These are phyloP conservation scores for Torymus aiolomorphi DNA, from an alignment of 2,888 invertebrate species.

Conservation along the genomic window DNA sequence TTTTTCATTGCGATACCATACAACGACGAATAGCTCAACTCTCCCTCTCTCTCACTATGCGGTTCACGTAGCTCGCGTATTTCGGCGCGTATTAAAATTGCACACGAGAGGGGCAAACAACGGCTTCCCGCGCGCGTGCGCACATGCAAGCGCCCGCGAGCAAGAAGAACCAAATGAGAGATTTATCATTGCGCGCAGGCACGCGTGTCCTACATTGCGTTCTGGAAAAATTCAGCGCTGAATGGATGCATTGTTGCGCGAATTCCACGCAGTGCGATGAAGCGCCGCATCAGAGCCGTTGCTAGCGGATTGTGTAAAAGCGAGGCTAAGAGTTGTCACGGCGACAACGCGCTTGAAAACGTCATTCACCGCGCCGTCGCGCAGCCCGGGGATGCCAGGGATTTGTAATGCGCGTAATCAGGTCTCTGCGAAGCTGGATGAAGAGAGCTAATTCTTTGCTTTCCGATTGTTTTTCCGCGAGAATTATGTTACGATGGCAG, in stretches of 20 bases:
- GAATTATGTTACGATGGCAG: no score
- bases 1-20: no score
- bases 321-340: no score
- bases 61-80: constrained; percentile 24
- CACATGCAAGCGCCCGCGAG: background rate
- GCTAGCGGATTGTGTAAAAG: no score
- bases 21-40: background rate
- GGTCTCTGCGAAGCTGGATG: no score
- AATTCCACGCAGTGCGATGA: background rate
- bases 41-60: constrained; percentile 2
- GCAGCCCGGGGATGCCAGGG: no score
- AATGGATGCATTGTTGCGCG: constrained; percentile 13
- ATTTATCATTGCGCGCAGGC: constrained; percentile 20
- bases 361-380: no score
- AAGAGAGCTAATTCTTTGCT: no score
- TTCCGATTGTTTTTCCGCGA: no score
- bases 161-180: constrained; percentile 32
- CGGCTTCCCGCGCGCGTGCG: background rate
- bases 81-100: constrained; percentile 36
- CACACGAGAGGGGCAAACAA: constrained; percentile 10
- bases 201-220: background rate
- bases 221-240: background rate
- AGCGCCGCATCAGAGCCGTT: background rate
- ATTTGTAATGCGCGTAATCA: no score
- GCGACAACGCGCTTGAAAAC: no score